Evolutionary conservation across 1,140 invertebrate genomes (phyloP).

Genomic region (Rhyzopertha dominica): DNA sequence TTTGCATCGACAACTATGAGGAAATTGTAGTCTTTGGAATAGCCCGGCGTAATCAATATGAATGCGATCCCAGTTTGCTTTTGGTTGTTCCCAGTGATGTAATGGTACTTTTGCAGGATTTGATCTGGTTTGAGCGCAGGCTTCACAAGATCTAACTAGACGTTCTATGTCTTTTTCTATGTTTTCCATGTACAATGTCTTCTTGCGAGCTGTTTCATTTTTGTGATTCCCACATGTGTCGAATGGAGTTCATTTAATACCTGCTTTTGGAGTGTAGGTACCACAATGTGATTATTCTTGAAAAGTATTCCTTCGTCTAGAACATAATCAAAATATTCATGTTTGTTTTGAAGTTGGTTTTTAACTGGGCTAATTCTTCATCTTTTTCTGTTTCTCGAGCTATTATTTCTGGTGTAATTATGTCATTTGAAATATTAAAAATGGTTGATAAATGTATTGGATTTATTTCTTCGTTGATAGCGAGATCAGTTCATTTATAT

Average conservation of each 20-base stretch:
- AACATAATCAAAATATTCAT: not conserved
- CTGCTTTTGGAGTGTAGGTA: conserved; percentile 1
- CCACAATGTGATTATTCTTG: conserved; percentile 6
- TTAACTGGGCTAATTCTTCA: not conserved
- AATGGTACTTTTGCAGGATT: too few relatives aligned
- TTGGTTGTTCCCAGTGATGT: too few relatives aligned
- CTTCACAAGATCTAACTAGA: conserved; percentile 18
- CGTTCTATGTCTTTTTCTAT: conserved; percentile 34
- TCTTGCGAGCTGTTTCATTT: conserved; percentile 30
- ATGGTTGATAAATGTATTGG: not conserved
- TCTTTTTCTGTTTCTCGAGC: not conserved
- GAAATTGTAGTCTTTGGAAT: too few relatives aligned
- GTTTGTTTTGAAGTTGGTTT: conserved; percentile 19
- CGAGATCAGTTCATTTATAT: not conserved
- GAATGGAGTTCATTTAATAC: conserved; percentile 8
- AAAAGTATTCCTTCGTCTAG: conserved; percentile 8
- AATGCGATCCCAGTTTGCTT: too few relatives aligned
- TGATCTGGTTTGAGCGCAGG: too few relatives aligned
- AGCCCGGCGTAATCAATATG: too few relatives aligned
- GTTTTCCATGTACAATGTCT: conserved; percentile 19
- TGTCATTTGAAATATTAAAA: conserved; percentile 1
- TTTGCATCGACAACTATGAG: too few relatives aligned
- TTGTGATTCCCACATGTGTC: conserved; percentile 26
- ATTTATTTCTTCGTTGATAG: not conserved
- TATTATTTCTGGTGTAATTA: not conserved